These are phyloP conservation scores for Tympanuchus pallidicinctus DNA, from an alignment of 2,113 vertebrate genomes.

Conservation along the genomic window DNA sequence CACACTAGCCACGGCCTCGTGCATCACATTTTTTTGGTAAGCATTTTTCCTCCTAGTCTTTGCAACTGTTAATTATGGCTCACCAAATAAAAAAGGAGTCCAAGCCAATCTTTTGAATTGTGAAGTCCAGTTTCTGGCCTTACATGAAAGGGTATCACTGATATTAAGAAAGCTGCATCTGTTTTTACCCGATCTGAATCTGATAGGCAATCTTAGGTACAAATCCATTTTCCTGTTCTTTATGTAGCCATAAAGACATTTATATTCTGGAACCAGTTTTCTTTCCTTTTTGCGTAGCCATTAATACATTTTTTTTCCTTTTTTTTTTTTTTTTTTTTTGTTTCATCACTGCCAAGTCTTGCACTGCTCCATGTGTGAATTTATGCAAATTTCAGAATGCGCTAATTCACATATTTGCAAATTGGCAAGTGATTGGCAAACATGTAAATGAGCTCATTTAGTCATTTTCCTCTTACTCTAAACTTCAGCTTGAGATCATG, in stretches of 20 bases:
- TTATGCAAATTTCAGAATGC: slow-evolving; percentile 64
- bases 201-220: background rate
- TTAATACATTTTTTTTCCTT: slow-evolving; percentile 35
- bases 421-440: slow-evolving; percentile 65
- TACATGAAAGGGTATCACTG: background rate
- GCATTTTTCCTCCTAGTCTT: background rate
- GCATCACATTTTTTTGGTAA: background rate
- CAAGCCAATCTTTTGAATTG: background rate
- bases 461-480: background rate
- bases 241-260: background rate
- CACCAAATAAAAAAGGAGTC: background rate
- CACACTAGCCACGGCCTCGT: background rate
- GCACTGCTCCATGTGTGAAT: slow-evolving; percentile 59
- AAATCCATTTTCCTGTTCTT: background rate
- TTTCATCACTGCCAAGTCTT: slow-evolving; percentile 56
- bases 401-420: slow-evolving; percentile 68
- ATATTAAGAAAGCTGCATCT: background rate
- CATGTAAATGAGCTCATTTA: slow-evolving; percentile 53
- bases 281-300: slow-evolving; percentile 29
- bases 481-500: slow-evolving; percentile 2
- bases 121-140: background rate
- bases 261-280: slow-evolving; percentile 1
- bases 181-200: background rate
- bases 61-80: background rate
- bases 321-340: background rate